phyloP scores from a whole-genome alignment of 1,140 invertebrate species.

The Adoxophyes honmai region DNA sequence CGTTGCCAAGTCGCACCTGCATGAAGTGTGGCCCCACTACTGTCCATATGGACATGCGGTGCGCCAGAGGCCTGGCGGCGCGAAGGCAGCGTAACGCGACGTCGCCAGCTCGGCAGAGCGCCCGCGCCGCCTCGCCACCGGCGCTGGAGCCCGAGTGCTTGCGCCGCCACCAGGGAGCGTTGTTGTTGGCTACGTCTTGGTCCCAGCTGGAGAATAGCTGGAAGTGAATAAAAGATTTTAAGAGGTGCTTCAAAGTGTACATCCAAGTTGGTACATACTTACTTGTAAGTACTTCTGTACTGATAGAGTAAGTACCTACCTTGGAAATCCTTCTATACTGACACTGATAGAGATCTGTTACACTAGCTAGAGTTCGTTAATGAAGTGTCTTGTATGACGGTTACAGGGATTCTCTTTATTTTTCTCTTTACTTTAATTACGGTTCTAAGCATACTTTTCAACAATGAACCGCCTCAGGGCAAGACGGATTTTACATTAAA shows the following conservation, averaged over 20 bases:
- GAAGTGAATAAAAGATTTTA: not conserved
- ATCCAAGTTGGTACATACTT: no score
- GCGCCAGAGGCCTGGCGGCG: constrained; percentile 91
- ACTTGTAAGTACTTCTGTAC: no score
- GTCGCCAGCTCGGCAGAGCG: constrained; percentile 90
- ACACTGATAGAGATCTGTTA: no score
- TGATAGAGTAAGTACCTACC: no score
- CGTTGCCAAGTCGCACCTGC: constrained; percentile 80
- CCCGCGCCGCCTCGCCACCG: constrained; percentile 77
- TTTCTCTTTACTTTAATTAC: no score
- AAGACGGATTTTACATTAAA: not conserved
- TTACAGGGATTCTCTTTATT: no score
- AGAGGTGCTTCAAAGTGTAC: no score
- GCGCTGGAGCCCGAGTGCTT: constrained; percentile 28
- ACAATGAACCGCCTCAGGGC: no score
- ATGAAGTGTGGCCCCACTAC: constrained; percentile 94
- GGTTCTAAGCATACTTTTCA: no score
- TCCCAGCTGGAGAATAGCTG: constrained; percentile 55
- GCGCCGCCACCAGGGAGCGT: constrained; percentile 45
- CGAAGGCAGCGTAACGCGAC: constrained; percentile 91
- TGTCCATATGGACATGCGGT: constrained; percentile 94
- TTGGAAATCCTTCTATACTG: no score
- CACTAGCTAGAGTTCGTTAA: no score
- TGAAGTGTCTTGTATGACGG: no score
- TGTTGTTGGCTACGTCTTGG: constrained; percentile 50